These are phyloP conservation scores for Ceratosolen solmsi DNA, from an alignment of 1,140 invertebrate species.

Conservation along the genomic window DNA sequence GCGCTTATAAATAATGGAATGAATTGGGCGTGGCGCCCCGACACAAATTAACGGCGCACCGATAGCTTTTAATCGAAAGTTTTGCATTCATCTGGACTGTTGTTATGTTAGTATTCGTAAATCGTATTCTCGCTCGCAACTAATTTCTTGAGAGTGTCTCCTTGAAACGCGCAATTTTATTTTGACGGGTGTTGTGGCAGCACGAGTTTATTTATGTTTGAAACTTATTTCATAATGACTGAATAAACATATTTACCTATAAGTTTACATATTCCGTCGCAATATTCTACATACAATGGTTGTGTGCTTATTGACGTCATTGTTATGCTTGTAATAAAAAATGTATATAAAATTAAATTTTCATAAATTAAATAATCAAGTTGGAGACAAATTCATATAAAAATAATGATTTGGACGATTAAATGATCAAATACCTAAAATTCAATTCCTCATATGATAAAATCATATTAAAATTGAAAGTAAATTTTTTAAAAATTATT, in stretches of 20 bases:
- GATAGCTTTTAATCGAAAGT: slow-evolving; percentile 41
- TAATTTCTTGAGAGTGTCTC: slow-evolving; percentile 12
- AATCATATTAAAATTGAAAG: too few species aligned
- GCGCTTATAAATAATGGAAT: slow-evolving; percentile 47
- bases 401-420: too few species aligned
- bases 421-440: too few species aligned
- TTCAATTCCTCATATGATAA: too few species aligned
- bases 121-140: neutral
- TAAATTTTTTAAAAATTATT: too few species aligned
- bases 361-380: too few species aligned
- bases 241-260: slow-evolving; percentile 2
- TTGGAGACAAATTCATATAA: too few species aligned
- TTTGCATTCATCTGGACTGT: neutral
- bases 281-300: too few species aligned
- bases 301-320: too few species aligned
- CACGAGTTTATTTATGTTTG: neutral
- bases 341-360: too few species aligned
- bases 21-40: slow-evolving; percentile 34
- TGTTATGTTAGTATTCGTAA: neutral
- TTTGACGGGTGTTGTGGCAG: slow-evolving; percentile 9
- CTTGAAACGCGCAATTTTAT: slow-evolving; percentile 11
- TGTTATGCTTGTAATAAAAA: too few species aligned
- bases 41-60: slow-evolving; percentile 6
- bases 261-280: too few species aligned
- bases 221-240: slow-evolving; percentile 8